phyloP scores from a whole-genome alignment of 2,113 vertebrate species.

The Potamarius usumacintae region DNA sequence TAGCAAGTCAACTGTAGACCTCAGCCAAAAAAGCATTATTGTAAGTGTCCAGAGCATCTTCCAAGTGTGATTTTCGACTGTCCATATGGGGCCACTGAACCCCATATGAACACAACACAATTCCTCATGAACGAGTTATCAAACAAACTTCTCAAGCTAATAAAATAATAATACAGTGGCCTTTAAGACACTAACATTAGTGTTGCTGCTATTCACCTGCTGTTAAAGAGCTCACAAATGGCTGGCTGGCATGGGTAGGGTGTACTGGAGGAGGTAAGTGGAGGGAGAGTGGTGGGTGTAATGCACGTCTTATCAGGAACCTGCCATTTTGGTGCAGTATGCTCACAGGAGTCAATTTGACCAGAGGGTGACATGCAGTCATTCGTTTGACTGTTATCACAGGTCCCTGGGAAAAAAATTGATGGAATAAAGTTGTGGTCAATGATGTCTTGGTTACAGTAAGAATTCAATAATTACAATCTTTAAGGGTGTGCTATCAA shows the following conservation, averaged over 20 bases:
- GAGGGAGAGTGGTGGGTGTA: slow-evolving; percentile 43
- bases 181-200: background rate
- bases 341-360: slow-evolving; percentile 69
- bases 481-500: background rate
- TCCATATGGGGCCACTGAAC: too few species aligned
- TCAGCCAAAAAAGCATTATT: too few species aligned
- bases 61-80: too few species aligned
- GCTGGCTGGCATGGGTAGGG: slow-evolving; percentile 50
- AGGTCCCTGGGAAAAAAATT: slow-evolving; percentile 74
- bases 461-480: background rate
- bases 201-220: slow-evolving; percentile 71
- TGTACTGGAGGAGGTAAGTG: background rate
- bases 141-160: background rate
- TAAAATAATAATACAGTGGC: background rate
- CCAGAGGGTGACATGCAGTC: slow-evolving; percentile 80
- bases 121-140: background rate
- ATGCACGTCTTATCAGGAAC: slow-evolving; percentile 60
- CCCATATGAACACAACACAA: background rate
- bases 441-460: background rate
- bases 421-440: background rate
- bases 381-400: slow-evolving; percentile 78
- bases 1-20: too few species aligned
- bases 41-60: too few species aligned
- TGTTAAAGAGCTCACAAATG: slow-evolving; percentile 78
- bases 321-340: slow-evolving; percentile 76